These are phyloP conservation scores for Sitobion miscanthi DNA, from an alignment of 1,140 invertebrate genomes.

Conservation along the genomic window DNA sequence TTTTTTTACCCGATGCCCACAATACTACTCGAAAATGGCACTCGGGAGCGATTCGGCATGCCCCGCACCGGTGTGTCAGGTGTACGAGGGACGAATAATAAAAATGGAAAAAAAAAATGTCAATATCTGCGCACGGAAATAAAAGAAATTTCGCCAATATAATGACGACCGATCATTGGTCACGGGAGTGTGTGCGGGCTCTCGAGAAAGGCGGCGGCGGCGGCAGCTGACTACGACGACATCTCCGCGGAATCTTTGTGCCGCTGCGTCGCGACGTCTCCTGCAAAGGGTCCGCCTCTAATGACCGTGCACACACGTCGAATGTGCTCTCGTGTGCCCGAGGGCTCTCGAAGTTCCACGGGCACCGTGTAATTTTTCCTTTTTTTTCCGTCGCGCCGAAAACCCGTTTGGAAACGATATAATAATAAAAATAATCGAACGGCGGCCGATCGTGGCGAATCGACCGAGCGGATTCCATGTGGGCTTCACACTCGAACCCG, in stretches of 20 bases:
- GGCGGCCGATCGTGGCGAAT: constrained; percentile 18
- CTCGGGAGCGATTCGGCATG: not conserved
- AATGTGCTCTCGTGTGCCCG: too few relatives aligned
- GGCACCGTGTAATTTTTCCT: not conserved
- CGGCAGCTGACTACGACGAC: not conserved
- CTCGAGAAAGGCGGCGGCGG: not conserved
- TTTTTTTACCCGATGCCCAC: not conserved
- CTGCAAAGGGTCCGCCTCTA: constrained; percentile 8
- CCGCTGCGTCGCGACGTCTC: not conserved
- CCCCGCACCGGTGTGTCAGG: too few relatives aligned
- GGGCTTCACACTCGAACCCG: not conserved
- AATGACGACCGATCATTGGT: constrained; percentile 21
- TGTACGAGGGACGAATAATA: not conserved
- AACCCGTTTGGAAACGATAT: not conserved
- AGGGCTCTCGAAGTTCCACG: not conserved
- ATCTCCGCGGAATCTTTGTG: constrained; percentile 9
- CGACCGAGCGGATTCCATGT: not conserved
- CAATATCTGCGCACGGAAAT: not conserved
- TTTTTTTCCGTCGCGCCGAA: not conserved
- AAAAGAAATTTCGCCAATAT: constrained; percentile 10
- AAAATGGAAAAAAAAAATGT: not conserved
- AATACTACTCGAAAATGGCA: not conserved
- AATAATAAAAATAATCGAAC: not conserved
- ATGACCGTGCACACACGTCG: constrained; percentile 12
- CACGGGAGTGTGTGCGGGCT: constrained; percentile 44